Base-by-base conservation (phyloP, 1,140 invertebrate genomes). In the Drosophila tani region DNA sequence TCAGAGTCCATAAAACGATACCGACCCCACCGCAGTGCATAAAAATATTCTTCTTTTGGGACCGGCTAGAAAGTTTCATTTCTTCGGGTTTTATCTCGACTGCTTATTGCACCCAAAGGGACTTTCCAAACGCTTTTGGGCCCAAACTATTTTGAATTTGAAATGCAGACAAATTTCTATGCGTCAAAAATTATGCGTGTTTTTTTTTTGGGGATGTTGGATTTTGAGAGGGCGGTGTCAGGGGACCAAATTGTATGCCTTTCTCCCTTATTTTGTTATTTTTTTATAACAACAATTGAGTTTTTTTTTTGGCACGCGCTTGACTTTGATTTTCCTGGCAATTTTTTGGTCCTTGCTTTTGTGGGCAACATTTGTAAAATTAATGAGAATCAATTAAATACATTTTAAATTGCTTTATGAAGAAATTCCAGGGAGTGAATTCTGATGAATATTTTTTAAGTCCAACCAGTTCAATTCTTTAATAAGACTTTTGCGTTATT, bases 111-210 rank as follows among this genome's bases (percentile, higher is more conserved):
- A 81, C 69, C 74, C 81, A 45, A 41, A 58, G 77, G 84, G 85
- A 83, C 58, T 83, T 71, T 47, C 38, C 45, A 40, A 27, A 41
- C 15, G 40, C 50, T 70, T 19, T n/a, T n/a, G 35, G 35, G 15
- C 17, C 41, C 63, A 29, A 87, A 86, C 83, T 87, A 87, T 88
- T 81, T 64, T 46, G 60, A 80, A 63, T 79, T 70, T 40, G 49
- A 80, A 87, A 76, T 80, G 57, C 66, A 88, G 77, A 81, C 77
- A 87, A 88, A 81, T 81, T 88, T 70, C 38, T 81, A 78, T 87
- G 73, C 68, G 76, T 71, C 75, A 74, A 53, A 77, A 80, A 88
- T 83, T 75, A 75, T 88, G 81, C 66, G 49, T 29, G 66, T 75
- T 60, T 83, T 75, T 60, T 83, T 73, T 69, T 74, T 60, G 71